phyloP scores from a whole-genome alignment of 2,888 invertebrate genomes.

The Oxycera nigricornis region DNA sequence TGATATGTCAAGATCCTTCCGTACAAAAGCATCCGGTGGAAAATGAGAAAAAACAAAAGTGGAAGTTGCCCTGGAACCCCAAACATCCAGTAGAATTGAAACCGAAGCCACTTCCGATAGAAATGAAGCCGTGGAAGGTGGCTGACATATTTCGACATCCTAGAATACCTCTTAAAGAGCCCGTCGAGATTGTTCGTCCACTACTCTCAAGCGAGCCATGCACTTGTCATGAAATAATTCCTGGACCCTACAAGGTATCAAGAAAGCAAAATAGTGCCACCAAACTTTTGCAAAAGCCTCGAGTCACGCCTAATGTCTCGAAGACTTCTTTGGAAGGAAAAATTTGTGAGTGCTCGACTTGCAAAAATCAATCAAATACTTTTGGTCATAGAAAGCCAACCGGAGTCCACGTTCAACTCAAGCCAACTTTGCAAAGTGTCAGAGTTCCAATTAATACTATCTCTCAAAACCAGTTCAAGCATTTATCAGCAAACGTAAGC shows the following conservation, averaged over 20 bases:
- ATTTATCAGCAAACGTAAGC: background rate
- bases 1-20: background rate
- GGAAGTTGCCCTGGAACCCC: slow-evolving; percentile 1
- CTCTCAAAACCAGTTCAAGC: background rate
- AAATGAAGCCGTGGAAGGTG: slow-evolving; percentile 14
- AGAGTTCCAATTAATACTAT: background rate
- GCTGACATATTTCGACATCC: slow-evolving; percentile 6
- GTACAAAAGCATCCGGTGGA: slow-evolving; percentile 6
- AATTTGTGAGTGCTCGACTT: background rate
- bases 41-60: background rate
- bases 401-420: background rate
- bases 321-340: background rate
- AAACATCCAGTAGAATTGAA: background rate
- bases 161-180: background rate
- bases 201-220: background rate
- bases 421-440: background rate
- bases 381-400: background rate
- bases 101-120: background rate
- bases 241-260: too few relatives aligned
- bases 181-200: background rate
- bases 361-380: background rate
- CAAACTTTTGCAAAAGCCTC: background rate
- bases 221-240: background rate
- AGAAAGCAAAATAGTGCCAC: background rate
- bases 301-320: background rate